Base-by-base conservation (phyloP, 2,888 invertebrate genomes). In the Agrotis puta region DNA sequence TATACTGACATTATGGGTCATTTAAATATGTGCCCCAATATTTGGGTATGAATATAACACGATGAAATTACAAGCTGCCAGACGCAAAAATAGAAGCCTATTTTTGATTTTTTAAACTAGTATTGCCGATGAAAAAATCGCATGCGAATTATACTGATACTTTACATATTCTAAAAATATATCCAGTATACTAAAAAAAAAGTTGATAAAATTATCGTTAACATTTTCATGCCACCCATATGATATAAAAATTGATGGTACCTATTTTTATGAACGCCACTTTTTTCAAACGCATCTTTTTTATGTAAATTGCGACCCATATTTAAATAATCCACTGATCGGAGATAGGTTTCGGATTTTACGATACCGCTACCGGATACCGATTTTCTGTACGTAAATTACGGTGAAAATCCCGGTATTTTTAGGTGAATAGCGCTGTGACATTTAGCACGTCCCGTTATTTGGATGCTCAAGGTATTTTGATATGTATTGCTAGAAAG, bases 271-370 rank as follows among this genome's bases (percentile, higher is more conserved):
- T 20, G 22, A 47, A 27, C 7, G 54, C 5, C 50, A 45, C 14
- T 48, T 54, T 24, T 51, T 73, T 39, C 9, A 53, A 20, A 27
- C 54, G 51, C 62, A 64, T 66, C 67, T 53, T 64, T 77, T 74
- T 70, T 79, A 81, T 76, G 85, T 69, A 70, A 83, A 85, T 78
- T 70, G 64, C 69, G 73, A 80, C 73, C 79, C 68, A 70, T 77
- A 78, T 83, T 78, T 63, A 79, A 80, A 82, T 78, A 79, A 77
- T 77, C 83, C 74, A 64, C 59, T 78, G 85, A 83, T 85, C 77
- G 72, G 68, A 81, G 71, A 82, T 84, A 70, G 74, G 71, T 75
- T 68, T 56, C 54, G 61, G 74, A 75, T 79, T 85, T 86, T 76
- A 74, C 74, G 74, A 75, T 73, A 66, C 68, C 64, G 45, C 65